These are phyloP conservation scores for Semaprochilodus insignis DNA, from an alignment of 2,797 vertebrate genomes.

Conservation along the genomic window DNA sequence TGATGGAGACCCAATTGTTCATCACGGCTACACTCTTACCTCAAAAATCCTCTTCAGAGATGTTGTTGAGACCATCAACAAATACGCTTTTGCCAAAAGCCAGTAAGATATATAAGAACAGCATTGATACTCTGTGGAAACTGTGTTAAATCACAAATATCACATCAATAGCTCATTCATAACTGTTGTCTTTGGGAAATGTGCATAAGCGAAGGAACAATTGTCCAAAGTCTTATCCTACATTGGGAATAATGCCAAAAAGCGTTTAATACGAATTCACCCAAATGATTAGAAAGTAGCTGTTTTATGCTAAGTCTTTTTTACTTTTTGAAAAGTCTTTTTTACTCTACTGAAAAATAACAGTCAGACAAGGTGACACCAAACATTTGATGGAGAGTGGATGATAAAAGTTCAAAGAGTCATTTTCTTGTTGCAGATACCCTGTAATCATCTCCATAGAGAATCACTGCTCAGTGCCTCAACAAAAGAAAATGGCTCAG, in stretches of 20 bases:
- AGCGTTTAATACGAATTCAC: too few species aligned
- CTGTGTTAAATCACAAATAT: too few species aligned
- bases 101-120: constrained; percentile 76
- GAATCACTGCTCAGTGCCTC: constrained; percentile 92
- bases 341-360: too few species aligned
- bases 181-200: background rate
- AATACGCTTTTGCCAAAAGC: constrained; percentile 89
- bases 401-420: background rate
- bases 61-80: constrained; percentile 90
- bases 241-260: background rate
- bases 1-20: constrained; percentile 91
- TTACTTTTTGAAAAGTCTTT: too few species aligned
- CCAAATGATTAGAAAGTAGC: too few species aligned
- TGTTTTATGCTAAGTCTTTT: too few species aligned
- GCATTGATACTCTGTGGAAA: background rate
- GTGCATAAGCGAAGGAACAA: background rate
- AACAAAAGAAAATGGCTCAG: constrained; percentile 93
- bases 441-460: constrained; percentile 92
- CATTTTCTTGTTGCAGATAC: constrained; percentile 74
- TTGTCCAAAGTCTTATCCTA: background rate
- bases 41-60: constrained; percentile 95
- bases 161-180: too few species aligned
- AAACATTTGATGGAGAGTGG: too few species aligned
- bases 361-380: too few species aligned
- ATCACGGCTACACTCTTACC: constrained; percentile 91